Percentiles rank a stretch among this genome's conserved stretches.
phyloP scores from a whole-genome alignment of 2,113 vertebrate species.

The Cygnus atratus region DNA sequence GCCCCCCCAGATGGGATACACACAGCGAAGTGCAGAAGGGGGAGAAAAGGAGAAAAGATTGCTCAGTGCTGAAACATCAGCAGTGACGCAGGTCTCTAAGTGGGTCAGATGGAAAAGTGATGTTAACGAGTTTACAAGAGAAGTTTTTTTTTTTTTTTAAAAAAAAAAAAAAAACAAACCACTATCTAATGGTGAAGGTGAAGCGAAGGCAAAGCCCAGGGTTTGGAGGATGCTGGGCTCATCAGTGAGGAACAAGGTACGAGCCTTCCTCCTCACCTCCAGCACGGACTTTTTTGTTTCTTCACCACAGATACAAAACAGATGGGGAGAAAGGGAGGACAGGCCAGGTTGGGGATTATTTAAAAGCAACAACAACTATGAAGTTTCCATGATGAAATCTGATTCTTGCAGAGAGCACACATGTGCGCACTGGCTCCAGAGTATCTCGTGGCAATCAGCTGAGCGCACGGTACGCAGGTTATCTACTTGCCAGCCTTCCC shows the following conservation, averaged over 20 bases:
- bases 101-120: constrained; percentile 62
- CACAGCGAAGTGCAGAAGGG: constrained; percentile 10
- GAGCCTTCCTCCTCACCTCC: not conserved
- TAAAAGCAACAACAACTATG: constrained; percentile 3
- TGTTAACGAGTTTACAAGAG: constrained; percentile 54
- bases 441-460: not conserved
- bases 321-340: not conserved
- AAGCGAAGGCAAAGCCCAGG: constrained; percentile 1
- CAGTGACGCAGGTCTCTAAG: constrained; percentile 49
- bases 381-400: constrained; percentile 28
- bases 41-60: not conserved
- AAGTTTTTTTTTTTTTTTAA: not conserved
- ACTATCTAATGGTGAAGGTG: not conserved
- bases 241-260: not conserved
- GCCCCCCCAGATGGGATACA: not conserved
- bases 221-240: not conserved
- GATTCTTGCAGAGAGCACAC: not conserved
- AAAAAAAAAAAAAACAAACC: not conserved
- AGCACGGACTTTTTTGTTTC: not conserved
- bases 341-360: not conserved
- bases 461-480: accelerated
- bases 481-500: not conserved
- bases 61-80: constrained; percentile 55
- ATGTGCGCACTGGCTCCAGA: not conserved
- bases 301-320: not conserved